Evolutionary conservation across 2,797 vertebrate species (phyloP).

Genomic region (Enteromius trimaculatus): DNA sequence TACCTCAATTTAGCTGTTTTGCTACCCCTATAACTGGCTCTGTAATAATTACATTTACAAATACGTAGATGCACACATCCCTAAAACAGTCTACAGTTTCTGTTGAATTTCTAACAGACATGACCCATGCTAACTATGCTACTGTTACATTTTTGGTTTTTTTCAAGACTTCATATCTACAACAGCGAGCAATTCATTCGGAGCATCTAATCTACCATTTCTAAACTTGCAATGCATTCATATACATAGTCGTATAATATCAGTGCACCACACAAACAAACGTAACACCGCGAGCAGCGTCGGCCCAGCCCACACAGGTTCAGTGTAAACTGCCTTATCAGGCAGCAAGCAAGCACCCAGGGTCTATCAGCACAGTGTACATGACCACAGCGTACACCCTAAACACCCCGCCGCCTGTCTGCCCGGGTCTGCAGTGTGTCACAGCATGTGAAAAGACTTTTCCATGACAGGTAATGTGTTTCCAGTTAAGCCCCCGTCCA

Average conservation of each 20-base stretch:
- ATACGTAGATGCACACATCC: neutral
- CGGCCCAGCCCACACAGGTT: constrained; percentile 31
- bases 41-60: neutral
- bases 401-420: constrained; percentile 34
- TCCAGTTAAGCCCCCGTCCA: constrained; percentile 49
- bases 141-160: neutral
- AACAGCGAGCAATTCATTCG: neutral
- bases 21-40: neutral
- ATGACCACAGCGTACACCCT: constrained; percentile 12
- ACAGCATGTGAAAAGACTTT: constrained; percentile 52
- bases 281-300: neutral
- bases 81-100: neutral
- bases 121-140: neutral
- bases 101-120: neutral
- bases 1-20: neutral
- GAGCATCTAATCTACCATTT: constrained; percentile 6
- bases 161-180: neutral
- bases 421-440: constrained; percentile 50
- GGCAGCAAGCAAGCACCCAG: constrained; percentile 18
- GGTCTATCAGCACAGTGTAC: constrained; percentile 37
- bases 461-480: constrained; percentile 55
- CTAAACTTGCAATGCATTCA: constrained; percentile 21
- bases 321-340: constrained; percentile 47
- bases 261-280: constrained; percentile 3
- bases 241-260: constrained; percentile 6